Conservation (phyloP, 2,113 vertebrate genomes). For the Mormoops blainvillei region DNA sequence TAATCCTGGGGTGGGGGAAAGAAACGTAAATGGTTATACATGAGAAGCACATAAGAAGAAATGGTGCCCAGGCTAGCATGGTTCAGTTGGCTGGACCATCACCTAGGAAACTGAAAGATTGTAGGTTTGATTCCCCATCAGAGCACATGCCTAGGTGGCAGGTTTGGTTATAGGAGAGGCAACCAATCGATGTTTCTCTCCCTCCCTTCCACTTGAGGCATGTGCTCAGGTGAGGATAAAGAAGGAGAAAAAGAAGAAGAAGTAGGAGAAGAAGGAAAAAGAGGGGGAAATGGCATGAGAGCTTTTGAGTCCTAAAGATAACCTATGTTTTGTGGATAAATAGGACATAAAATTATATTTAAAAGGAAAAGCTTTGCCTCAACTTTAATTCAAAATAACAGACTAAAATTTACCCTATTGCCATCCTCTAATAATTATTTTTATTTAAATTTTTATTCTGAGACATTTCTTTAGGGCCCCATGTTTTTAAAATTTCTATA, state of each 20-base stretch:
- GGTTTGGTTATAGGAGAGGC: no score
- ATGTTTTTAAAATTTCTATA: neutral
- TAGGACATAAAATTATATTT: neutral
- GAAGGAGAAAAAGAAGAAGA: no score
- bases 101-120: neutral
- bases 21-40: neutral
- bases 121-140: no score
- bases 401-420: neutral
- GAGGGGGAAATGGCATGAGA: neutral
- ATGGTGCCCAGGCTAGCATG: neutral
- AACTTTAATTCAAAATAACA: neutral
- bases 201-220: no score
- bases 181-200: no score
- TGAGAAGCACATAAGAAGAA: neutral
- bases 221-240: no score
- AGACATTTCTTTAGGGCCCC: neutral
- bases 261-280: no score
- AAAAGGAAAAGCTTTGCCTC: neutral
- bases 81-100: no score
- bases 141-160: no score
- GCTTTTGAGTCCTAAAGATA: neutral
- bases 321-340: neutral
- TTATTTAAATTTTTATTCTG: conserved; percentile 1
- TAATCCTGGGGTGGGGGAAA: neutral
- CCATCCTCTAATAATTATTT: neutral